These are phyloP conservation scores for Andrena haemorrhoa DNA, from an alignment of 2,888 invertebrate species.

Conservation along the genomic window DNA sequence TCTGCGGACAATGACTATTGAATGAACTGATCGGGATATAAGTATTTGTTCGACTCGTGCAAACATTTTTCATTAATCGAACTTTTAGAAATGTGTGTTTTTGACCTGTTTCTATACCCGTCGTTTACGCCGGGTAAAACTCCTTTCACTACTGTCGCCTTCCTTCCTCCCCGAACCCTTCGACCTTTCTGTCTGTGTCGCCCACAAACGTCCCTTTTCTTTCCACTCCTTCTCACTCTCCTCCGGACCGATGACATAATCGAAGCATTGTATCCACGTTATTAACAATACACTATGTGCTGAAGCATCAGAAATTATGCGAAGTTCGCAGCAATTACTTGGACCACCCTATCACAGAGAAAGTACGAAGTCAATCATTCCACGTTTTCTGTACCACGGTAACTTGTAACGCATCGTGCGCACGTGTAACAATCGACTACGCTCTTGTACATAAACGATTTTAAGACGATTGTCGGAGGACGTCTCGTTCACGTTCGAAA, in stretches of 20 bases:
- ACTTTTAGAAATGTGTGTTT: slow-evolving; percentile 40
- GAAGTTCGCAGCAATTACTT: slow-evolving; percentile 32
- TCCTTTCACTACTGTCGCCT: not conserved
- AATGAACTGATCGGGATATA: slow-evolving; percentile 42
- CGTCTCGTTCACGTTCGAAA: slow-evolving; percentile 36
- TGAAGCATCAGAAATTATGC: slow-evolving; percentile 43
- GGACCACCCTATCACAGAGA: slow-evolving; percentile 11
- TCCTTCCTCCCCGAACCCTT: not conserved
- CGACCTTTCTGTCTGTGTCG: not conserved
- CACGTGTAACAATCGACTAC: slow-evolving; percentile 10
- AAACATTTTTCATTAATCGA: slow-evolving; percentile 48
- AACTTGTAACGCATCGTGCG: not conserved
- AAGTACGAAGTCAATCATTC: slow-evolving; percentile 15
- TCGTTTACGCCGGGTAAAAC: slow-evolving; percentile 30
- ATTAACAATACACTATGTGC: slow-evolving; percentile 52
- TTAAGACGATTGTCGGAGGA: slow-evolving; percentile 22
- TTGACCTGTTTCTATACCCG: slow-evolving; percentile 16
- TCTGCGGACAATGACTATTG: slow-evolving; percentile 60
- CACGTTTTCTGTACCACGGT: not conserved
- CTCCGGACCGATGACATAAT: slow-evolving; percentile 7
- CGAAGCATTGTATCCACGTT: slow-evolving; percentile 50
- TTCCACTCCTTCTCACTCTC: not conserved
- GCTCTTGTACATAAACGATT: slow-evolving; percentile 57
- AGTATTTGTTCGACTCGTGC: slow-evolving; percentile 34
- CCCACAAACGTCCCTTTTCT: not conserved